Evolutionary conservation across 1,140 invertebrate genomes (phyloP), one percentile per base, ranked within the genome.

Genomic region (Trachelipus rathkii): DNA sequence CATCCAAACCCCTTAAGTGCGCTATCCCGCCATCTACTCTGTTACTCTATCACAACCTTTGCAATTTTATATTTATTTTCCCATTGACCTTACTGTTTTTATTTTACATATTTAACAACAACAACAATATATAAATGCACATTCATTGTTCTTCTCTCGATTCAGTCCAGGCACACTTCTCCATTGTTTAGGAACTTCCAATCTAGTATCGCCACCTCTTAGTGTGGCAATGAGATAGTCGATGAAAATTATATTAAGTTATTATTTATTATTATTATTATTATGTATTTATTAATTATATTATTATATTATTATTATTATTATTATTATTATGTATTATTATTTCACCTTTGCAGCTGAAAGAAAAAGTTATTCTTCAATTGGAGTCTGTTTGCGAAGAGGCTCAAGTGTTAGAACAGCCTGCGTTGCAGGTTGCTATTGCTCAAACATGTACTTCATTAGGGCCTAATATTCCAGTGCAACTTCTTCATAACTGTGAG

Each of bases 301-400:
- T 33, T 33, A 10, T 10, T 19, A 19, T 71, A 71, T 72, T n/a
- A 45, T 19, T 13, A 44, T 45, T 68, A 10, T 68, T 21, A 21
- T 43, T 74, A 15, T n/a, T n/a, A 66, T 70, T 24, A 45, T 43
- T 73, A 24, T 10, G n/a, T 19, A 60, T 60, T 60, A 60, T 15
- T 60, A 33, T 33, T 33, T 75, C 21, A 69, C 19, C 66, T 46
- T 80, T 74, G 10, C 85, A 91, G 86, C 88, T 90, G 21, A 86
- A 90, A 72, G 91, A 92, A 81, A 90, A 92, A 84, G 89, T 89
- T 45, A 89, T 90, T 81, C 87, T 92, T 83, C 90, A 92, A 81
- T 83, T 92, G n/a, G 89, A 91, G 84, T 89, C 87, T 5, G 89
- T 91, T 60, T 83, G 89, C 67, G 86, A 87, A 80, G 89, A 90